Base-by-base conservation (phyloP, 2,113 vertebrate genomes). In the Cyanistes caeruleus region DNA sequence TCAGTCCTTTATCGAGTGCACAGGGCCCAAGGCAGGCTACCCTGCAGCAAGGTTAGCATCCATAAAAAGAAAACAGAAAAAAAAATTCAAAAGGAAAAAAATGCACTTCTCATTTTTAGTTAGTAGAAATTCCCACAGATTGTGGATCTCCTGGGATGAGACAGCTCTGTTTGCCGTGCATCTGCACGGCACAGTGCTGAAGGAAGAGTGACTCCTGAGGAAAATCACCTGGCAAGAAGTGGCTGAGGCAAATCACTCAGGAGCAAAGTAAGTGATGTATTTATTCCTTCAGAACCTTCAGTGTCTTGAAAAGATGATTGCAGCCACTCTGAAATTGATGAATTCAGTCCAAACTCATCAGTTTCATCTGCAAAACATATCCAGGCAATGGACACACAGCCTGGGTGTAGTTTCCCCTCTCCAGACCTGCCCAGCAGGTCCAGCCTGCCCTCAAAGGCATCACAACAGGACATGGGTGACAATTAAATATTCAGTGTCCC, bases 241-340 rank as follows among this genome's bases (percentile, higher is more conserved):
- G 73, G 30, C 81, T 60, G 60, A 87, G 65, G 74, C 41, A 95
- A 89, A 87, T 60, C 87, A 70, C 74, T 68, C 75, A 10, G 49
- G 53, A 76, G 56, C 27, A 60, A 91, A 82, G 24, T 39, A 27
- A 77, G 46, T 17, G 65, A 80, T 43, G 3, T 7, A 60, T 64
- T 64, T 92, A 72, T 86, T 76, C 39, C 51, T 95, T 82, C 65
- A 87, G 60, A 84, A 91, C 1, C n/a, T n/a, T n/a, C 4, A 87
- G 30, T 69, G 91, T 25, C 74, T 75, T 75, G 77, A 91, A 89
- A 94, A 84, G 55, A 30, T 43, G 44, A 91, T 41, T 84, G 81
- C 43, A 52, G 52, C 18, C 33, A 44, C 77, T 75, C 64, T 30
- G 23, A 67, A 87, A 87, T 1, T 5, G 33, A 48, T 31, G 1